Base-by-base conservation (phyloP, 2,888 invertebrate genomes). In the Eupelmus urozonus region DNA sequence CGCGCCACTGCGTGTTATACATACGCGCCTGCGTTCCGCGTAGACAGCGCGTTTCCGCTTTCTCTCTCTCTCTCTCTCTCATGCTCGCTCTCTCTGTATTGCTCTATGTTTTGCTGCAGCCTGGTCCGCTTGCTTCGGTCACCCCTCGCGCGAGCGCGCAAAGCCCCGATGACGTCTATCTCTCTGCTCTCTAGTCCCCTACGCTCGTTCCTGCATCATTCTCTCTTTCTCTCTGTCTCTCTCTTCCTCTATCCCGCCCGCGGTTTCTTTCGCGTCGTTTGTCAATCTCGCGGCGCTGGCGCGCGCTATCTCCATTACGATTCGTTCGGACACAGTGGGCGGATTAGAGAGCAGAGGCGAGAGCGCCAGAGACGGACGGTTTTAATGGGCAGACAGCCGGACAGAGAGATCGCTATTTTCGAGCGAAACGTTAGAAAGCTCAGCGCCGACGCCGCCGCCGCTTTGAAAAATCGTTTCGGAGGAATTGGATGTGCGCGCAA, bases 231-330 rank as follows among this genome's bases (percentile, higher is more conserved):
- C 29, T 2, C 70, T 18, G 27, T 25, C n/a, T n/a, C 20, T 27
- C 27, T 25, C 29, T 49, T 57, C 11, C 59, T 40, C 40, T 45
- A 18, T 42, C 42, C 25, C 65, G 60, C 25, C 65, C 78, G 70
- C 74, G 74, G 78, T 76, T 80, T 78, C 77, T 80, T 80, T 78
- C 80, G 71, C 77, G 77, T 80, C 80, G 77, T 80, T 80, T 80
- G 80, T 80, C 80, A 80, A 80, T 80, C 80, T 55, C 34, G 66
- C 59, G 9, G 25, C 40, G 29, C 57, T 42, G 57, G 27, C 34
- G 69, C 69, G 20, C 29, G 70, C 70, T 80, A 74, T 80, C 77
- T 80, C 77, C 75, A 77, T 78, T 78, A 75, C 75, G 72, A 74
- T 74, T 76, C 67, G 77, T 34, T 74, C 76, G 40, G 72, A 67